phyloP scores from a whole-genome alignment of 2,797 vertebrate species.

The Clarias pachynema region DNA sequence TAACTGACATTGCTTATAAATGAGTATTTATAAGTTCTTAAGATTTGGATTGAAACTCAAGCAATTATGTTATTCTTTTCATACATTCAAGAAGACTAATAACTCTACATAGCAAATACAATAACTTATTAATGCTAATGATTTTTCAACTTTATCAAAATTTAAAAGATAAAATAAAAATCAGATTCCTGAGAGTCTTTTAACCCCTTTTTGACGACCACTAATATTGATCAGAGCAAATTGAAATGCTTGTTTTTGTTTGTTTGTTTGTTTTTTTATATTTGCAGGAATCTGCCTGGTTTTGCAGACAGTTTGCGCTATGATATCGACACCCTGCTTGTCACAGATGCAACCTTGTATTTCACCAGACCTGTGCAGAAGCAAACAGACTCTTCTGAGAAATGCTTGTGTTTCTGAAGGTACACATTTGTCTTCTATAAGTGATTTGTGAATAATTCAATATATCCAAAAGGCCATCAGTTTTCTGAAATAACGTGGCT shows the following conservation, averaged over 20 bases:
- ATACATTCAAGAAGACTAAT: neutral
- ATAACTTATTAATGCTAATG: neutral
- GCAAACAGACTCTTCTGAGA: constrained; percentile 64
- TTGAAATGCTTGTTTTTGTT: neutral
- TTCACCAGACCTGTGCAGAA: constrained; percentile 71
- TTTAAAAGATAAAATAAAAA: neutral
- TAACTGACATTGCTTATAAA: too few species aligned
- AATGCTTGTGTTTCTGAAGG: constrained; percentile 76
- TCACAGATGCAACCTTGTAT: constrained; percentile 73
- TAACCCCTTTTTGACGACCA: too few species aligned
- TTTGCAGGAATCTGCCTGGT: constrained; percentile 73
- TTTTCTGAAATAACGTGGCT: constrained; percentile 38
- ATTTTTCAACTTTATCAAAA: neutral
- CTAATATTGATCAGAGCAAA: neutral
- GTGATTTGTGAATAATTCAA: neutral
- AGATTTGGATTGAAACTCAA: neutral
- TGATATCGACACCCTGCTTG: constrained; percentile 66
- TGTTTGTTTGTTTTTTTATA: constrained; percentile 27
- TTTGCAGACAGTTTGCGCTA: constrained; percentile 62
- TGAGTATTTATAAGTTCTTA: neutral
- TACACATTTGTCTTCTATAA: constrained; percentile 61
- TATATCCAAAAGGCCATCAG: constrained; percentile 10
- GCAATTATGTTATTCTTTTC: neutral
- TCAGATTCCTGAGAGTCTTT: neutral
- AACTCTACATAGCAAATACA: neutral